phyloP scores from a whole-genome alignment of 2,797 vertebrate species.

The Scolopax bukidnonensis region DNA sequence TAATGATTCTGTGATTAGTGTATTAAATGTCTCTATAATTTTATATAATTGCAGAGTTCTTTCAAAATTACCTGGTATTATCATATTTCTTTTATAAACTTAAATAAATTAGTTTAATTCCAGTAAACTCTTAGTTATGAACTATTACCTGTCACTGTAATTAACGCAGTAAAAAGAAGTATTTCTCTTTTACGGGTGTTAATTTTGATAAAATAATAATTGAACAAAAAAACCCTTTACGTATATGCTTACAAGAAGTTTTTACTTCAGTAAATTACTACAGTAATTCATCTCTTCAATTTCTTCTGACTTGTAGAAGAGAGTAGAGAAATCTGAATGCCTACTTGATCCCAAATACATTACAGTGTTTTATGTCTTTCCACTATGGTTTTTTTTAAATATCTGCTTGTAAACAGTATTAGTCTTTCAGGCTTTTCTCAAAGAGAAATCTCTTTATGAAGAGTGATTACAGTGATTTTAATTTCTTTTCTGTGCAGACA shows the following conservation, averaged over 20 bases:
- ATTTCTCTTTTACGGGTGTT: neutral
- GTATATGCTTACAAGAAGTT: neutral
- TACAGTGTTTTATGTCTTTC: neutral
- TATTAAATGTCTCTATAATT: neutral
- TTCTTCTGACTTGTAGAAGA: neutral
- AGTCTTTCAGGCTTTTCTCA: neutral
- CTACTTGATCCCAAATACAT: neutral
- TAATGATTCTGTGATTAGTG: neutral
- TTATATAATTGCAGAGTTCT: neutral
- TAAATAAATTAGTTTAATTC: neutral
- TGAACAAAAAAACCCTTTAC: neutral
- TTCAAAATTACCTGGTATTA: neutral
- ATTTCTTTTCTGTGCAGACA: neutral
- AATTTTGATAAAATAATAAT: neutral
- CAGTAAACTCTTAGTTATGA: neutral
- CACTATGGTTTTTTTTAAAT: neutral
- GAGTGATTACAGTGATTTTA: neutral
- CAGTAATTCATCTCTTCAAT: neutral
- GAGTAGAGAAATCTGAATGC: neutral
- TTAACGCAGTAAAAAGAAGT: neutral
- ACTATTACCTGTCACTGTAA: neutral
- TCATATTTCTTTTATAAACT: neutral
- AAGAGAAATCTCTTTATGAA: neutral
- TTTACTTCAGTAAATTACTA: neutral
- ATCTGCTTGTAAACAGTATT: neutral